Evolutionary conservation across 2,797 vertebrate genomes (phyloP).

Genomic region (Phataginus tricuspis): DNA sequence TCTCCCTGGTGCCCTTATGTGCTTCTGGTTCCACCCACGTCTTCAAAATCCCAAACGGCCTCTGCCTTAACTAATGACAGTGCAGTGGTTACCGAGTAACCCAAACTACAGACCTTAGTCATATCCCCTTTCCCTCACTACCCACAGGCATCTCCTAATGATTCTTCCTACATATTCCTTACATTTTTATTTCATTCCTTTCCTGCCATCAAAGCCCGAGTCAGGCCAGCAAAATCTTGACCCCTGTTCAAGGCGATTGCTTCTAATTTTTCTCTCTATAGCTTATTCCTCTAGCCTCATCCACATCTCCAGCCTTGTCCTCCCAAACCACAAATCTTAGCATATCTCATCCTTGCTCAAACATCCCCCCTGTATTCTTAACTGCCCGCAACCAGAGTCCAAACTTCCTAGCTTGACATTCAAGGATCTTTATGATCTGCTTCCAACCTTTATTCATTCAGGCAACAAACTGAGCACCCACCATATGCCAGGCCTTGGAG

Average conservation of each 20-base stretch:
- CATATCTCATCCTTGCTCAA: not conserved
- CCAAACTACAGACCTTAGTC: not conserved
- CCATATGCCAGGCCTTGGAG: not conserved
- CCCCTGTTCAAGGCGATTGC: not conserved
- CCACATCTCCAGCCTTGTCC: not conserved
- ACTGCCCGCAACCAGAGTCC: not conserved
- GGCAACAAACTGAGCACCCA: not conserved
- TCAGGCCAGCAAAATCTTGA: not conserved
- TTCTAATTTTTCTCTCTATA: not conserved
- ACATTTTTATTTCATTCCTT: not conserved
- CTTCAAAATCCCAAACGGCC: not conserved
- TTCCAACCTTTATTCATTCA: not conserved
- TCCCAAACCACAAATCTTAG: not conserved
- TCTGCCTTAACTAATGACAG: not conserved
- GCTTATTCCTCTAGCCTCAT: not conserved
- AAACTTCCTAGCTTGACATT: not conserved
- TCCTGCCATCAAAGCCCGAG: not conserved
- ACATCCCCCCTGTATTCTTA: not conserved
- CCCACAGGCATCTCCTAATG: not conserved
- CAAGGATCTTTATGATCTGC: not conserved
- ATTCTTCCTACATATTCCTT: not conserved
- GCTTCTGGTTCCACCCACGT: not conserved
- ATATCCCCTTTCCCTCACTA: not conserved
- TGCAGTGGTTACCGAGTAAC: not conserved
- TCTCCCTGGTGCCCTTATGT: not conserved